Evolutionary conservation across 2,888 invertebrate species (phyloP).

Genomic region (Tuta absoluta): DNA sequence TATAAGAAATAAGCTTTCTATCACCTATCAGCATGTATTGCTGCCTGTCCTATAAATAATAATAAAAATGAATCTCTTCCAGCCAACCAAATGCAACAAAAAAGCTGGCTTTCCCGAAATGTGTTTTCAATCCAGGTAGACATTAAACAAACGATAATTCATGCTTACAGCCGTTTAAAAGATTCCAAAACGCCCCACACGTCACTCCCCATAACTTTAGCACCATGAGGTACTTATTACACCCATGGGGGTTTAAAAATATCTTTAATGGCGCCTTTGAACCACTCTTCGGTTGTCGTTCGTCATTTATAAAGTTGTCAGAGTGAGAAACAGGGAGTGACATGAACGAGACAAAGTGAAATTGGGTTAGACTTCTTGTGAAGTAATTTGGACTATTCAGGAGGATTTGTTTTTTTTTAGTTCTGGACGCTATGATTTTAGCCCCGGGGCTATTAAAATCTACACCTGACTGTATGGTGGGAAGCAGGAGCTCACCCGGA

Average conservation of each 20-base stretch:
- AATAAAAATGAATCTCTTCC: too few species aligned
- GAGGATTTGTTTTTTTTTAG: too few species aligned
- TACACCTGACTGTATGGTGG: too few species aligned
- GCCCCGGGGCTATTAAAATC: too few species aligned
- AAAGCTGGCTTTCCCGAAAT: too few species aligned
- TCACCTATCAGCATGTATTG: too few species aligned
- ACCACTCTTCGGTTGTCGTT: neutral
- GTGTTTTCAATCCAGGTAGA: too few species aligned
- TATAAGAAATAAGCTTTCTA: too few species aligned
- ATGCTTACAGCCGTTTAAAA: neutral
- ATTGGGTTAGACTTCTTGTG: neutral
- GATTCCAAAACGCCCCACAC: neutral
- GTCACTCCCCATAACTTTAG: constrained; percentile 19
- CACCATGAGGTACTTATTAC: constrained; percentile 18
- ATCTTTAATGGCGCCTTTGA: constrained; percentile 19
- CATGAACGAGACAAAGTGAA: neutral
- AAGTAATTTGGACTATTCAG: neutral
- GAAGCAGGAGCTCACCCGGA: too few species aligned
- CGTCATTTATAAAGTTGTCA: constrained; percentile 15
- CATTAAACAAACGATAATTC: neutral
- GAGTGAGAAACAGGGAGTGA: neutral
- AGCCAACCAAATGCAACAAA: too few species aligned
- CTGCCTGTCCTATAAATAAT: too few species aligned
- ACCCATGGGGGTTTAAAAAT: constrained; percentile 22
- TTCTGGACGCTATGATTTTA: too few species aligned